A percentile compares a stretch with the other conserved stretches of the same genome.
Conservation (phyloP, 2,113 vertebrate species). For the Amphiprion percula region DNA sequence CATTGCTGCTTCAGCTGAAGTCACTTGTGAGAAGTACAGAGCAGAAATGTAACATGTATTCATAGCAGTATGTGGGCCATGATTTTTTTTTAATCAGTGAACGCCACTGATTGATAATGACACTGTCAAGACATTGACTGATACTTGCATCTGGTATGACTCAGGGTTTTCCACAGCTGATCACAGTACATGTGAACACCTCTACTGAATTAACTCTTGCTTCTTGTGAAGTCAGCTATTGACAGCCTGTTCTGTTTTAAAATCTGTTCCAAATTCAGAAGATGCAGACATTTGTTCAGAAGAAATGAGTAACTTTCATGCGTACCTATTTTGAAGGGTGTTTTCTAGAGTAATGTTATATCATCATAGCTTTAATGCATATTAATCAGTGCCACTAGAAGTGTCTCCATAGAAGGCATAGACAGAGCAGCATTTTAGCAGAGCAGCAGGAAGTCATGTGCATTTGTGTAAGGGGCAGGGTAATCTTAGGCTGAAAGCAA, state of each 20-base stretch:
- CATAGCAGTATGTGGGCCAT: neutral
- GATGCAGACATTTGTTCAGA: no score
- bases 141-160: neutral
- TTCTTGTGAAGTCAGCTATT: neutral
- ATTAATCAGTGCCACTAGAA: no score
- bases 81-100: constrained; percentile 23
- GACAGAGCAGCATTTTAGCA: no score
- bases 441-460: no score
- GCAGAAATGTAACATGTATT: neutral
- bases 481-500: no score
- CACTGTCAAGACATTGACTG: neutral
- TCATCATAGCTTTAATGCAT: no score
- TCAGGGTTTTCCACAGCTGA: neutral
- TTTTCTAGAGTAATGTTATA: no score
- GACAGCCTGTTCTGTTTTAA: neutral
- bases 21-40: neutral
- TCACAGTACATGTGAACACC: neutral
- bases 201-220: neutral
- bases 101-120: neutral
- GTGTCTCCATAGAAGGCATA: no score
- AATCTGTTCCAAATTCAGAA: neutral
- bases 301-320: no score
- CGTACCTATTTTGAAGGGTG: no score
- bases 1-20: neutral
- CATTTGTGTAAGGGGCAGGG: no score